phyloP scores from a whole-genome alignment of 2,113 vertebrate genomes.

The Corydoras maculifer region DNA sequence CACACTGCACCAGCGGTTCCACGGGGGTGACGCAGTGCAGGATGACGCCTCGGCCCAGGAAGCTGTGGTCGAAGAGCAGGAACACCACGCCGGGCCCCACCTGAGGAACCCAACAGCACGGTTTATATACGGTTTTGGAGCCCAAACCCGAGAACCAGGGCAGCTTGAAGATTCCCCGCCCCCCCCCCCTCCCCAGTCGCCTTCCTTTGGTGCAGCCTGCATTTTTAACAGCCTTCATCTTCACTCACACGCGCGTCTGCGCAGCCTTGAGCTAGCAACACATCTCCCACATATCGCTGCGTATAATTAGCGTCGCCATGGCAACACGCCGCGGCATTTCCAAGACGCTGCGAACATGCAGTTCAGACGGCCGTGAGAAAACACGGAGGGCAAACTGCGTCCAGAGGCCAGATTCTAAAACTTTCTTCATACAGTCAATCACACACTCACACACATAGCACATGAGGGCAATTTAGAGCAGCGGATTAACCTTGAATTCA shows the following conservation, averaged over 20 bases:
- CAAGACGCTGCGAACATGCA: conserved; percentile 17
- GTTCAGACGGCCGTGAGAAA: conserved; percentile 3
- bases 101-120: conserved; percentile 50
- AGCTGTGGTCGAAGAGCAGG: conserved; percentile 62
- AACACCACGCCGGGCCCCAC: conserved; percentile 75
- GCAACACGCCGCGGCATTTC: conserved; percentile 26
- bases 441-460: too few relatives aligned
- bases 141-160: too few relatives aligned
- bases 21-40: conserved; percentile 73
- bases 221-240: conserved; percentile 4
- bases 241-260: background rate
- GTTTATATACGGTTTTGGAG: too few relatives aligned
- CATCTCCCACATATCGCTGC: conserved; percentile 32
- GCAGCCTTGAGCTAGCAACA: conserved; percentile 26
- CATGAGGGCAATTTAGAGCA: too few relatives aligned
- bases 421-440: too few relatives aligned
- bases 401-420: background rate
- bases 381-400: conserved; percentile 6
- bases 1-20: conserved; percentile 74
- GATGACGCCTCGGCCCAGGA: conserved; percentile 70
- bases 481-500: too few relatives aligned
- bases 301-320: conserved; percentile 31
- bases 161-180: too few relatives aligned
- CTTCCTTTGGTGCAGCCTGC: background rate
- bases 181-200: background rate